These are phyloP conservation scores for Luperina testacea DNA, from an alignment of 2,888 invertebrate genomes.

Conservation along the genomic window DNA sequence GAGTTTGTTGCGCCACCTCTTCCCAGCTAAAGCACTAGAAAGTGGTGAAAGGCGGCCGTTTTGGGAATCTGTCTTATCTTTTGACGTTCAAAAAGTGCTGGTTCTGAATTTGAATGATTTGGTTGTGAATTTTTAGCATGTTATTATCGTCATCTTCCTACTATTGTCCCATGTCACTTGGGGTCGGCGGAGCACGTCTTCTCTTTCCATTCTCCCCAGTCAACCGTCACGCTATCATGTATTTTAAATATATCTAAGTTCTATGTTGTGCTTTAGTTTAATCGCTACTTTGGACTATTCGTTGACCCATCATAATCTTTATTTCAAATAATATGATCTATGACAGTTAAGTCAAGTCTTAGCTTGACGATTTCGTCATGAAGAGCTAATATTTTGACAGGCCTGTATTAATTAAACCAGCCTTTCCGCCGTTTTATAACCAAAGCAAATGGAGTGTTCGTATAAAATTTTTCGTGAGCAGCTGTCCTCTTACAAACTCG, in stretches of 20 bases:
- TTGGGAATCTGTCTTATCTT: background rate
- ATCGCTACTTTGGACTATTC: background rate
- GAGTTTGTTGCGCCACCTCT: background rate
- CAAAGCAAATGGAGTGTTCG: constrained; percentile 10
- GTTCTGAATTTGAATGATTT: background rate
- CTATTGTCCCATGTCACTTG: background rate
- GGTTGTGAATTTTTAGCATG: background rate
- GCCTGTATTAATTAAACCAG: background rate
- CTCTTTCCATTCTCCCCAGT: background rate
- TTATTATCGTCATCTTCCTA: background rate
- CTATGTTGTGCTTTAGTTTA: background rate
- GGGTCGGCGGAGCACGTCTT: background rate
- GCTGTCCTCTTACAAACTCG: constrained; percentile 10
- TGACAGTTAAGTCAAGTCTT: no score
- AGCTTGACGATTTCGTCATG: no score
- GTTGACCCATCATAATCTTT: background rate
- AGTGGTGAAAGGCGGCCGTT: background rate
- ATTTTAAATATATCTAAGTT: background rate
- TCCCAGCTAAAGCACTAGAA: background rate
- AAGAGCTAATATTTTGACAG: background rate
- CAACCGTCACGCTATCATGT: background rate
- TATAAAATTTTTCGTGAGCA: constrained; percentile 4
- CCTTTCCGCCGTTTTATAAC: background rate
- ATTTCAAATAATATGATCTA: background rate
- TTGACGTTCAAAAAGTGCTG: background rate